phyloP scores from a whole-genome alignment of 2,113 vertebrate species.

The Callipepla squamata region DNA sequence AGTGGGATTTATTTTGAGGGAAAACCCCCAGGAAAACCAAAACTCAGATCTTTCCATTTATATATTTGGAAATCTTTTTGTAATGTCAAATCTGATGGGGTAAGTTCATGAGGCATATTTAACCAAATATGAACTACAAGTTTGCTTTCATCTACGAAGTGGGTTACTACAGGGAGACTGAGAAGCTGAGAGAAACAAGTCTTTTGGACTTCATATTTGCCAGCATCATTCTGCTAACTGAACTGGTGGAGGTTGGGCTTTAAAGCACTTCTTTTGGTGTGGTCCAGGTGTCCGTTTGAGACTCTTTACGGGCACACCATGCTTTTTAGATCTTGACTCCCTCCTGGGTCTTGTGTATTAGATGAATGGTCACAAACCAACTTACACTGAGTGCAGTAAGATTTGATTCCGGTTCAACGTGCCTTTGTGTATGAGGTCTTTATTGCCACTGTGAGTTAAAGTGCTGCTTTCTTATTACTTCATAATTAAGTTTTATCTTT shows the following conservation, averaged over 20 bases:
- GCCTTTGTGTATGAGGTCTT: background rate
- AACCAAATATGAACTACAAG: background rate
- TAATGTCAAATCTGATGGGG: background rate
- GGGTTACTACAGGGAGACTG: background rate
- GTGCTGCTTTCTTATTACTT: constrained; percentile 6
- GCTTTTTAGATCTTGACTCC: background rate
- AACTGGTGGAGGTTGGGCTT: background rate
- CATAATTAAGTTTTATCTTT: constrained; percentile 45
- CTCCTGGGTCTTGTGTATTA: background rate
- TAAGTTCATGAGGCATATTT: background rate
- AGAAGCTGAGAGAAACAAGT: background rate
- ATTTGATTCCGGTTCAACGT: background rate
- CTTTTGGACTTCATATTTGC: background rate
- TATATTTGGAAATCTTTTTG: background rate
- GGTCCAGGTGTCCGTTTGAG: background rate
- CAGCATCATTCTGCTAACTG: background rate
- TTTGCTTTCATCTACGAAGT: background rate
- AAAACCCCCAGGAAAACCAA: background rate
- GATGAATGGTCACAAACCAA: background rate
- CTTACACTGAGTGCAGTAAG: background rate
- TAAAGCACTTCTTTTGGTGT: background rate
- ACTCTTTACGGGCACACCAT: accelerated
- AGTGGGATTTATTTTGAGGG: background rate
- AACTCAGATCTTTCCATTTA: background rate
- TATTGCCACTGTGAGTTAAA: constrained; percentile 5